phyloP scores from a whole-genome alignment of 2,888 invertebrate species.

The Crossocerus cetratus region DNA sequence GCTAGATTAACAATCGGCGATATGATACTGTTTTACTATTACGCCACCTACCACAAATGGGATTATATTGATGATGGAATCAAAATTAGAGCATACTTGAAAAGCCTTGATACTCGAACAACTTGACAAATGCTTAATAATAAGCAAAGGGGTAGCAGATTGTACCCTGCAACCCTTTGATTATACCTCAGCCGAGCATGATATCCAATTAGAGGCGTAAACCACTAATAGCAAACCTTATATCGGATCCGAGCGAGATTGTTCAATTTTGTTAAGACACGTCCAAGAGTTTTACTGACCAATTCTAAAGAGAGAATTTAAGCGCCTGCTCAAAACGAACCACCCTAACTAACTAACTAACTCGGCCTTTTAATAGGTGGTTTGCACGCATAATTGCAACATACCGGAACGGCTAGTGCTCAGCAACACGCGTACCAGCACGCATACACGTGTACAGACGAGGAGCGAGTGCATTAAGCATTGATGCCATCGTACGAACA shows the following conservation, averaged over 20 bases:
- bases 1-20: no score
- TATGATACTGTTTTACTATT: no score
- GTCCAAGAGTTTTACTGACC: not conserved
- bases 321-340: conserved; percentile 8
- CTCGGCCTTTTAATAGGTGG: conserved; percentile 67
- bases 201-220: no score
- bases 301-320: not conserved
- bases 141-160: no score
- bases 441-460: conserved; percentile 52
- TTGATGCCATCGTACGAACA: conserved; percentile 35
- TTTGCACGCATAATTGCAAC: conserved; percentile 66
- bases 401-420: not conserved
- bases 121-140: no score
- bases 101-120: no score
- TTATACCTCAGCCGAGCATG: no score
- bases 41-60: no score
- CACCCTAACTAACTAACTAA: conserved; percentile 58
- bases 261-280: not conserved
- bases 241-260: not conserved
- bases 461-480: conserved; percentile 50
- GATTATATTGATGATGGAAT: no score
- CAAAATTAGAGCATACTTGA: no score
- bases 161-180: no score
- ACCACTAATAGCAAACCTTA: not conserved
- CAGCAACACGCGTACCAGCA: conserved; percentile 49